Evolutionary conservation across 1,140 invertebrate genomes (phyloP).

Genomic region (Drosophila albomicans): DNA sequence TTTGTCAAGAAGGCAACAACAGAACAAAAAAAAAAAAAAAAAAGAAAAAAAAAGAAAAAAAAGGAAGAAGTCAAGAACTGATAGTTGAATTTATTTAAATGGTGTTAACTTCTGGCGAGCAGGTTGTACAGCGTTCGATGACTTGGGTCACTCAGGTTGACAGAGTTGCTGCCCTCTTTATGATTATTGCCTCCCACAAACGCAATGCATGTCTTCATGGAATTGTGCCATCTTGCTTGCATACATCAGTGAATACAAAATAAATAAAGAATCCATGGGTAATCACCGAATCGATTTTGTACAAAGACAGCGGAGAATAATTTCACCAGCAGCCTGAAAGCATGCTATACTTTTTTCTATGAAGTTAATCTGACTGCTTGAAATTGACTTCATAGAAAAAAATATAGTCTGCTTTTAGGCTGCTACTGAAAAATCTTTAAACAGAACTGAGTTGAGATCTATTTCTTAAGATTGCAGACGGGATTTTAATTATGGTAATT

Average conservation of each 20-base stretch:
- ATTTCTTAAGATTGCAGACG: neutral
- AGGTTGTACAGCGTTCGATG: constrained; percentile 2
- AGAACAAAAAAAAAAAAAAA: too few relatives aligned
- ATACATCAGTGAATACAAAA: neutral
- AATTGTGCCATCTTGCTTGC: neutral
- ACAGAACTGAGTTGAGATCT: too few relatives aligned
- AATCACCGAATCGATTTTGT: neutral
- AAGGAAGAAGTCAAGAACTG: constrained; percentile 22
- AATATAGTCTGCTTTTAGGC: neutral
- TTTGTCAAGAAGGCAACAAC: constrained; percentile 51
- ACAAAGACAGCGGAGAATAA: too few relatives aligned
- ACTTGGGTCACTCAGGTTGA: constrained; percentile 4
- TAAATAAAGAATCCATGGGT: neutral
- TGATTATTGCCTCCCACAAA: constrained; percentile 23
- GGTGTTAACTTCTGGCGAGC: constrained; percentile 46
- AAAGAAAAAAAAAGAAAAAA: too few relatives aligned
- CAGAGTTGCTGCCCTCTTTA: constrained; percentile 5
- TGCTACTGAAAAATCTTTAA: neutral
- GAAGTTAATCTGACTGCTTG: too few relatives aligned
- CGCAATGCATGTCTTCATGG: constrained; percentile 2
- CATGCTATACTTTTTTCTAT: too few relatives aligned
- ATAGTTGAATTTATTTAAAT: constrained; percentile 79
- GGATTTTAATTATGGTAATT: constrained; percentile 23
- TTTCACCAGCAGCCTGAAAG: too few relatives aligned
- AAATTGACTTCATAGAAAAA: too few relatives aligned